Percentiles rank a stretch among this genome's conserved stretches.
phyloP scores from a whole-genome alignment of 2,888 invertebrate species.

The Latrodectus elegans region DNA sequence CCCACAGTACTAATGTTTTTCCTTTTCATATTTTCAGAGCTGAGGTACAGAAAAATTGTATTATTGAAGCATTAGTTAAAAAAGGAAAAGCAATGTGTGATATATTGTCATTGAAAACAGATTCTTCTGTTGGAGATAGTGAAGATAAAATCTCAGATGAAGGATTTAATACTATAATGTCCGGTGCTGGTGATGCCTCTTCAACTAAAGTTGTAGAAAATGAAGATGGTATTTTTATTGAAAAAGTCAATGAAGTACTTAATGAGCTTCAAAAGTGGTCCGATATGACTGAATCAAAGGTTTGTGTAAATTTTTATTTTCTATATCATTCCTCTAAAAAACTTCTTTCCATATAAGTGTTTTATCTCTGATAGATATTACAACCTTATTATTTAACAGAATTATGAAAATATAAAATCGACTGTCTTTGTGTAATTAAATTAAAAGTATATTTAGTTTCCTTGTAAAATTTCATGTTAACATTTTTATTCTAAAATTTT shows the following conservation, averaged over 20 bases:
- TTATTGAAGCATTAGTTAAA: conserved; percentile 87
- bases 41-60: conserved; percentile 86
- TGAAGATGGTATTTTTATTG: conserved; percentile 3
- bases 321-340: not conserved
- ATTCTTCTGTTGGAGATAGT: conserved; percentile 24
- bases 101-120: conserved; percentile 73
- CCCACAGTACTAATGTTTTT: too few relatives aligned
- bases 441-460: not conserved
- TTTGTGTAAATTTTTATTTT: conserved; percentile 73
- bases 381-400: not conserved
- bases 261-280: conserved; percentile 85
- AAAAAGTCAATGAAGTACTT: not conserved
- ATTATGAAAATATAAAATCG: not conserved
- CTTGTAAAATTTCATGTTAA: not conserved
- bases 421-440: too few relatives aligned
- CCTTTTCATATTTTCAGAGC: conserved; percentile 77
- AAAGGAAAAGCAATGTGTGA: conserved; percentile 85
- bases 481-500: too few relatives aligned
- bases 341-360: not conserved
- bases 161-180: too few relatives aligned
- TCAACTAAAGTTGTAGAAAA: conserved; percentile 19
- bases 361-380: too few relatives aligned
- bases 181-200: too few relatives aligned
- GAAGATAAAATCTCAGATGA: not conserved
- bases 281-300: conserved; percentile 82